These are phyloP conservation scores for Colistium nudipinnis DNA, from an alignment of 2,113 vertebrate species.

Conservation along the genomic window DNA sequence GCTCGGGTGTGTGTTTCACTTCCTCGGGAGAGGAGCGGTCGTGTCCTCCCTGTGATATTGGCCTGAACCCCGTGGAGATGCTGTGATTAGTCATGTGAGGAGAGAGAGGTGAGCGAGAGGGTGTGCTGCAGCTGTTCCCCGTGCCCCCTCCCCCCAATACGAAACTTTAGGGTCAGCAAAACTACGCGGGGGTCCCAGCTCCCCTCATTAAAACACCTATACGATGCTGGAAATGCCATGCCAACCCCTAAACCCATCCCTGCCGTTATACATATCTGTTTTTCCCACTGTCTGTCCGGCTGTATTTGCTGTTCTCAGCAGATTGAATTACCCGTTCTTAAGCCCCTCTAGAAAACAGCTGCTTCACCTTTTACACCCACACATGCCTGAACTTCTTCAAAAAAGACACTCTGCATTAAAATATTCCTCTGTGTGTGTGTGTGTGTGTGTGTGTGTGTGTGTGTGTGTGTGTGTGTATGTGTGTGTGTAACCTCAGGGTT, in stretches of 20 bases:
- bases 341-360: conserved; percentile 74
- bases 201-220: conserved; percentile 75
- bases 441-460: conserved; percentile 11
- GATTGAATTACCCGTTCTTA: conserved; percentile 73
- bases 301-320: conserved; percentile 63
- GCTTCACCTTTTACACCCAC: conserved; percentile 74
- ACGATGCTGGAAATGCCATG: conserved; percentile 54
- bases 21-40: conserved; percentile 57
- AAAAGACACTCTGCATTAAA: conserved; percentile 42
- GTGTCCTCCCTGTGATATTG: conserved; percentile 70
- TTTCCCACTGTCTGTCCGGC: conserved; percentile 48
- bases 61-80: conserved; percentile 56
- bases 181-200: conserved; percentile 56
- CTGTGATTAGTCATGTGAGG: conserved; percentile 77
- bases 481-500: conserved; percentile 5
- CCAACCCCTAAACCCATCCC: conserved; percentile 51
- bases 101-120: conserved; percentile 64
- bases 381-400: conserved; percentile 49
- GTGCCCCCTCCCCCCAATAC: conserved; percentile 40
- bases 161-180: conserved; percentile 69
- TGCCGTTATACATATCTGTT: conserved; percentile 52
- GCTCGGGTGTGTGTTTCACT: conserved; percentile 62
- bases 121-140: conserved; percentile 75
- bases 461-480: conserved; percentile 13
- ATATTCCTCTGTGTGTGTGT: conserved; percentile 17